These are phyloP conservation scores for Phymastichus coffea DNA, from an alignment of 1,140 invertebrate species.

Conservation along the genomic window DNA sequence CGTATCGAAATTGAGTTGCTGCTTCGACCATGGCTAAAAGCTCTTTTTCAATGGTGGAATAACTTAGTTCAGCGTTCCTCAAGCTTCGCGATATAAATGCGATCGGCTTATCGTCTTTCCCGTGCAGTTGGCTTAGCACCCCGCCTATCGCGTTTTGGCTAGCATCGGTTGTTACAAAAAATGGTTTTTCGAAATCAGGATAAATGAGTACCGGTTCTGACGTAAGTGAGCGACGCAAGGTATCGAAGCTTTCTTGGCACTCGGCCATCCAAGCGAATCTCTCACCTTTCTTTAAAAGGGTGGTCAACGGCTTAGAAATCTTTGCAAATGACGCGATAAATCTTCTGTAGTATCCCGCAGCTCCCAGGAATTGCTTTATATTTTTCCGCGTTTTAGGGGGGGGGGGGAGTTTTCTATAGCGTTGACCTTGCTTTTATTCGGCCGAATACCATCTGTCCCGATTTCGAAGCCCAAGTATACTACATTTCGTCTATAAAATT, in stretches of 20 bases:
- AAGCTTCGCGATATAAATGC: not conserved
- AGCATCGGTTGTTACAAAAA: constrained; percentile 1
- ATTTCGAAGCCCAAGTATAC: not conserved
- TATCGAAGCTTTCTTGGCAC: constrained; percentile 25
- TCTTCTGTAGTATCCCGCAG: constrained; percentile 26
- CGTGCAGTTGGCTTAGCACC: not conserved
- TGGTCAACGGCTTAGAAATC: not conserved
- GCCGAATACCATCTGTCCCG: not conserved
- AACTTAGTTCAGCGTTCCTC: not conserved
- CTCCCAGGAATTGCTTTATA: not conserved
- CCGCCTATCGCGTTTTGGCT: not conserved
- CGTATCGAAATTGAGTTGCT: not conserved
- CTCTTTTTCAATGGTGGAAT: not conserved
- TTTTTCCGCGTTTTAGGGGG: too few relatives aligned
- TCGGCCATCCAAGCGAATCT: constrained; percentile 24
- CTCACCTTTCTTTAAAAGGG: constrained; percentile 23
- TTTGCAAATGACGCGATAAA: constrained; percentile 19
- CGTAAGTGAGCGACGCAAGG: not conserved
- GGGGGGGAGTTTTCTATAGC: not conserved
- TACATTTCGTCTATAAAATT: not conserved
- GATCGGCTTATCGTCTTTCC: not conserved
- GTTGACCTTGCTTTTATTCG: not conserved
- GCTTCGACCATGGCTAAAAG: constrained; percentile 1
- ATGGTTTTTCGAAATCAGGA: not conserved
- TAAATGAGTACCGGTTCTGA: not conserved